Evolutionary conservation across 2,888 invertebrate species (phyloP), one percentile per base, ranked within the genome.

Genomic region (Dendrolimus pini): DNA sequence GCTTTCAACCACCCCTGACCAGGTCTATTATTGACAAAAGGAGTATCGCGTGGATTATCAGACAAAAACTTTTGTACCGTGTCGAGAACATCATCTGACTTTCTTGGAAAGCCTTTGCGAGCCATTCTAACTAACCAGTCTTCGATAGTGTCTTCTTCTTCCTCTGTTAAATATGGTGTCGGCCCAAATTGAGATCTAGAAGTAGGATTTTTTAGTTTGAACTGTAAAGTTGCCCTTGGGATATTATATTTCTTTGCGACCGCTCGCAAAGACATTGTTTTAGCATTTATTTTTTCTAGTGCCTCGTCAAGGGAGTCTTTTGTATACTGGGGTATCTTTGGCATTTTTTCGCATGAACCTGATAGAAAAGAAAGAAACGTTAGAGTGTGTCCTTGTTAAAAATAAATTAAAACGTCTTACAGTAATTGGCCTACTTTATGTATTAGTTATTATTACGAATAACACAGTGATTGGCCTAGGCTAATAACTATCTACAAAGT

Each of bases 221-320:
- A 62, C 54, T 60, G 57, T 57, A 60, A 55, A 53, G 59, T 61
- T n/a, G 13, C 57, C 60, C 57, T 62, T 53, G 60, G 60, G 47
- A 58, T 57, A 59, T 59, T 58, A 58, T 62, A 62, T 56, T 60
- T 60, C 57, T 58, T 60, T 52, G 58, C 59, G 12, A 61, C 58
- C 54, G 56, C 61, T 58, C 58, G 59, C 56, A 62, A 58, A 58
- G 61, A 62, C 58, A 60, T 60, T 41, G 58, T 60, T 62, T 62
- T 62, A n/a, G 41, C 41, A 53, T 60, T 58, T 10, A 58, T 55
- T 60, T 58, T 60, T 58, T 62, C 59, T 59, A 59, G 47, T 18
- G 59, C 59, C 53, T 59, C 59, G 18, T 59, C 59, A 53, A 59
- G 56, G 52, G 61, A 58, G 42, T 61, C 59, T 57, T 62, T 60